phyloP scores from a whole-genome alignment of 2,113 vertebrate species.

The Alouatta palliata region DNA sequence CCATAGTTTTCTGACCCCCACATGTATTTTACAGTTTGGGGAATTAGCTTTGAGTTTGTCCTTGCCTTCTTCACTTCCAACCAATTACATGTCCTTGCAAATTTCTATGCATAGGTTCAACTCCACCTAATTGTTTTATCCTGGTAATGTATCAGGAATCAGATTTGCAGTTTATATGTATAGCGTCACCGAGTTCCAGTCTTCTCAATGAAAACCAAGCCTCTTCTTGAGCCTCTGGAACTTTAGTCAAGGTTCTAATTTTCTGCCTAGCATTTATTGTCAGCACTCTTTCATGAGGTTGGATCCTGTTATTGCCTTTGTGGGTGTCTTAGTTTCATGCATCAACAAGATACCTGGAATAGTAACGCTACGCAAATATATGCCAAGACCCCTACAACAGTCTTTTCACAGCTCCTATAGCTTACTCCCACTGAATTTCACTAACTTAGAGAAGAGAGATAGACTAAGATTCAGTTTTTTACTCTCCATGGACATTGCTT shows the following conservation, averaged over 20 bases:
- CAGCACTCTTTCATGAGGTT: background rate
- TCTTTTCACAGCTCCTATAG: background rate
- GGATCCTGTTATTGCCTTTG: background rate
- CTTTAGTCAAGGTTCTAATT: background rate
- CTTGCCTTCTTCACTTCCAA: background rate
- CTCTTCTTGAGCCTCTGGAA: background rate
- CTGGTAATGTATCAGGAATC: background rate
- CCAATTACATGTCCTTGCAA: background rate
- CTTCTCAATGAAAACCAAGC: background rate
- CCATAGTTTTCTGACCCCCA: background rate
- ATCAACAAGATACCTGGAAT: background rate
- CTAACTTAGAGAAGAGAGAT: background rate
- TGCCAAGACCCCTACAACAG: background rate
- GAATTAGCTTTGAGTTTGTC: background rate
- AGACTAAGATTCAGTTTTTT: background rate
- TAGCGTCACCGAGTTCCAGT: background rate
- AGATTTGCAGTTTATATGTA: background rate
- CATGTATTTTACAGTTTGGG: background rate
- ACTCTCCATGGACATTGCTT: background rate
- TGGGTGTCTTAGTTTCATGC: background rate
- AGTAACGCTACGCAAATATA: background rate
- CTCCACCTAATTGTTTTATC: background rate
- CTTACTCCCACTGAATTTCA: background rate
- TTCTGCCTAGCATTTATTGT: background rate
- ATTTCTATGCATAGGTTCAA: background rate